Evolutionary conservation across 2,113 vertebrate genomes (phyloP).

Genomic region (Rissa tridactyla): DNA sequence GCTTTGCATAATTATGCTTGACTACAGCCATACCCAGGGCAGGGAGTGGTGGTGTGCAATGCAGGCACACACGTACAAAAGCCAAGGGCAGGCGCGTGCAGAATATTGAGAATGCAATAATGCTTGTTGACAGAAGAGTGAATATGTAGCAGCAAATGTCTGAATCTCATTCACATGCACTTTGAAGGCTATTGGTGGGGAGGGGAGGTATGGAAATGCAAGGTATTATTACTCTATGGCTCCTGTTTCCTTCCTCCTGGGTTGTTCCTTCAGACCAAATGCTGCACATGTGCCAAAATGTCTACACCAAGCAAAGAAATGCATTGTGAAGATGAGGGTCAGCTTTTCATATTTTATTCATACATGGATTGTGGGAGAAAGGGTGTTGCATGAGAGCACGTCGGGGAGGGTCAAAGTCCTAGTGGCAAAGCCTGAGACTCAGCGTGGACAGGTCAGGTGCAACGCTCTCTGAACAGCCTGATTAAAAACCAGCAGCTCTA

Average conservation of each 20-base stretch:
- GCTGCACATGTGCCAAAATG: neutral
- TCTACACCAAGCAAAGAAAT: neutral
- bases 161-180: neutral
- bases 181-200: neutral
- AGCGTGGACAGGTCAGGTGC: neutral
- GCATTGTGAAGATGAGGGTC: neutral
- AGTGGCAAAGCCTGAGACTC: neutral
- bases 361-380: neutral
- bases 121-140: neutral
- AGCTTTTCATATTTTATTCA: neutral
- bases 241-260: neutral
- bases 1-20: neutral
- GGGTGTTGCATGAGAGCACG: neutral
- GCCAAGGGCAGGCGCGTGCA: neutral
- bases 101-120: constrained; percentile 22
- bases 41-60: neutral
- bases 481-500: neutral
- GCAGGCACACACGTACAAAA: neutral
- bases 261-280: neutral
- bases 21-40: neutral
- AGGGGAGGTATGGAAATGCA: neutral
- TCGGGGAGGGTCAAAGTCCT: neutral
- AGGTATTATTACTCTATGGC: neutral
- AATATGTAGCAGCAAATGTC: neutral
- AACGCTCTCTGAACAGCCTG: neutral